phyloP scores from a whole-genome alignment of 2,113 vertebrate species.

The Lota lota region DNA sequence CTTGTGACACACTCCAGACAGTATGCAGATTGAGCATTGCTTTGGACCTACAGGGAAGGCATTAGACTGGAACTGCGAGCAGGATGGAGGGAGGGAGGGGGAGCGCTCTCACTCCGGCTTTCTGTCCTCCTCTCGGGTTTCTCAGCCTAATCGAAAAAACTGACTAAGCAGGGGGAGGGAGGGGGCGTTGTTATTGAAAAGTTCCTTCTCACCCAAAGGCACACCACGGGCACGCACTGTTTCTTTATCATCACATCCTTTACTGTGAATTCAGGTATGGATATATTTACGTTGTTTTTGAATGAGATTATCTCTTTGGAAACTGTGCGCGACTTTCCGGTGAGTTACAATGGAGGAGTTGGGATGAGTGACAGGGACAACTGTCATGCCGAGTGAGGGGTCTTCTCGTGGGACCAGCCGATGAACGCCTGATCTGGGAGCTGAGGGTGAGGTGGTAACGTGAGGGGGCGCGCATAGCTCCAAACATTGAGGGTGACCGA shows the following conservation, averaged over 20 bases:
- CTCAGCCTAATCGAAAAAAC: too few relatives aligned
- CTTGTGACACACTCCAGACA: too few relatives aligned
- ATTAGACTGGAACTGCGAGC: conserved; percentile 6
- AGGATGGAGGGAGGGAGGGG: conserved; percentile 28
- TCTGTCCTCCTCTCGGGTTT: conserved; percentile 15
- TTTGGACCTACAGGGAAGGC: conserved; percentile 13
- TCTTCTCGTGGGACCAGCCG: conserved; percentile 49
- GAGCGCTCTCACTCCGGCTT: conserved; percentile 19
- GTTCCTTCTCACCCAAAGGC: too few relatives aligned
- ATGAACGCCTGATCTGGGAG: conserved; percentile 32
- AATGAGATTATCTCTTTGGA: conserved; percentile 23
- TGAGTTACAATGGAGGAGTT: background rate
- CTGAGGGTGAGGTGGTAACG: conserved; percentile 26
- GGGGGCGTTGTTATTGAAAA: too few relatives aligned
- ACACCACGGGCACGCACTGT: too few relatives aligned
- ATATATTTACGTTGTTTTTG: too few relatives aligned
- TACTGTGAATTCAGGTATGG: too few relatives aligned
- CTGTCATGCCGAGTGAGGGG: conserved; percentile 56
- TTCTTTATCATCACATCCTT: too few relatives aligned
- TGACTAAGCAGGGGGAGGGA: too few relatives aligned
- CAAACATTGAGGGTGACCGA: background rate
- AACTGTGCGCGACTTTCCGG: background rate
- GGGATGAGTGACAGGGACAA: conserved; percentile 74
- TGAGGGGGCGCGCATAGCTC: too few relatives aligned
- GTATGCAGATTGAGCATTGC: too few relatives aligned